A percentile compares a stretch with the other conserved stretches of the same genome.
phyloP scores from a whole-genome alignment of 1,140 invertebrate genomes.

The Hyles vespertilio region DNA sequence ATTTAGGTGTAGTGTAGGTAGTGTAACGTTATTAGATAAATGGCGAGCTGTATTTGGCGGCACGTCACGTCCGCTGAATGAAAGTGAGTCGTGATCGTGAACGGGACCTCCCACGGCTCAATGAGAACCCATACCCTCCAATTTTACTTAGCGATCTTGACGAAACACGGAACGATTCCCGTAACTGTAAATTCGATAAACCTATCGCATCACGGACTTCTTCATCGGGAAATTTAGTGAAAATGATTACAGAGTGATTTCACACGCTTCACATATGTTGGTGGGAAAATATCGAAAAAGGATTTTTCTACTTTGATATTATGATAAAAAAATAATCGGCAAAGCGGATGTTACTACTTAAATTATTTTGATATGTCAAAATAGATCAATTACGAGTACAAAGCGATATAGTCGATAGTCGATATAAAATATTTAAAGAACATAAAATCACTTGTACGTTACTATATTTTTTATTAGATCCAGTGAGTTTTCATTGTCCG shows the following conservation, averaged over 20 bases:
- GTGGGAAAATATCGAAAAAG: no score
- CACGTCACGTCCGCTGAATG: conserved; percentile 51
- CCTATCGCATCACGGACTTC: neutral
- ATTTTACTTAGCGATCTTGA: conserved; percentile 16
- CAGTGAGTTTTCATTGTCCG: conserved; percentile 17
- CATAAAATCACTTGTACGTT: no score
- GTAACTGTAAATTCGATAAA: conserved; percentile 6
- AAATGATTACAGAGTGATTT: neutral
- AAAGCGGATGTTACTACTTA: no score
- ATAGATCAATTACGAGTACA: no score
- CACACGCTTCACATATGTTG: no score
- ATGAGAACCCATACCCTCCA: conserved; percentile 37
- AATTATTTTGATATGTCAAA: no score
- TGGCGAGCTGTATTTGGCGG: conserved; percentile 53
- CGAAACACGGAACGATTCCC: neutral
- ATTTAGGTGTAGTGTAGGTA: conserved; percentile 13
- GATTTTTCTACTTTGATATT: no score
- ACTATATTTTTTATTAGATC: neutral
- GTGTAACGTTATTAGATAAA: conserved; percentile 53
- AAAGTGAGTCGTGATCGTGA: conserved; percentile 51
- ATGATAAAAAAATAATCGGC: no score
- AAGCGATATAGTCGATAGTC: no score
- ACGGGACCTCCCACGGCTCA: conserved; percentile 23
- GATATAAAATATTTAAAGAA: no score
- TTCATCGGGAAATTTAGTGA: neutral